Conservation (phyloP, 1,140 invertebrate genomes). For the Brachionus sp. region DNA sequence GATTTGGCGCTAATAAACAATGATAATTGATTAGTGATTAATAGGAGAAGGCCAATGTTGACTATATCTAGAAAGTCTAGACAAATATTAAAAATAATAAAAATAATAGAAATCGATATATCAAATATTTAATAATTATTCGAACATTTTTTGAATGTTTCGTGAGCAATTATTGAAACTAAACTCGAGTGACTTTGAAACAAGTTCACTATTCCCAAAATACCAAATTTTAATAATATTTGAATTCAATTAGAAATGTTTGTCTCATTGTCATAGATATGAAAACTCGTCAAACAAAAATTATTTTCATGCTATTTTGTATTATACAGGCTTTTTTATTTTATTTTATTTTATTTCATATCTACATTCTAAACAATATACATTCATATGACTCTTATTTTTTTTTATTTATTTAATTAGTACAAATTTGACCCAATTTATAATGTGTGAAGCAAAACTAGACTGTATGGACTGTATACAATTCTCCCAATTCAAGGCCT, state of each 20-base stretch:
- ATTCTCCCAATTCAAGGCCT: not conserved
- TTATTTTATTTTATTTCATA: not conserved
- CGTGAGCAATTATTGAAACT: not conserved
- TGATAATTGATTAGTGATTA: not conserved
- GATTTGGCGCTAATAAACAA: not conserved
- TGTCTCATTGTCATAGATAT: constrained; percentile 1
- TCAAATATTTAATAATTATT: not conserved
- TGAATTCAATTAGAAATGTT: constrained; percentile 1
- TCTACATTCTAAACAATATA: not conserved
- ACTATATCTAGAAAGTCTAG: not conserved
- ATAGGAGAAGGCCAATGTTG: not conserved
- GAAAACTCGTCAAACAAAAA: not conserved
- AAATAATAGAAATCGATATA: not conserved
- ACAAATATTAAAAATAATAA: not conserved
- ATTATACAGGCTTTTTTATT: not conserved
- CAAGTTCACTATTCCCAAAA: not conserved
- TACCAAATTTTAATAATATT: not conserved
- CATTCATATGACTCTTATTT: not conserved
- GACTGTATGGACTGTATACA: not conserved
- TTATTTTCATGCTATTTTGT: not conserved
- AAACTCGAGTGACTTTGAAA: not conserved
- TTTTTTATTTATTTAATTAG: not conserved
- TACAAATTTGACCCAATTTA: not conserved
- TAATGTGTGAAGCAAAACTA: not conserved
- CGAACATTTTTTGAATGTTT: not conserved